Conservation (phyloP, 2,888 invertebrate genomes). For the Ichneumon xanthorius region DNA sequence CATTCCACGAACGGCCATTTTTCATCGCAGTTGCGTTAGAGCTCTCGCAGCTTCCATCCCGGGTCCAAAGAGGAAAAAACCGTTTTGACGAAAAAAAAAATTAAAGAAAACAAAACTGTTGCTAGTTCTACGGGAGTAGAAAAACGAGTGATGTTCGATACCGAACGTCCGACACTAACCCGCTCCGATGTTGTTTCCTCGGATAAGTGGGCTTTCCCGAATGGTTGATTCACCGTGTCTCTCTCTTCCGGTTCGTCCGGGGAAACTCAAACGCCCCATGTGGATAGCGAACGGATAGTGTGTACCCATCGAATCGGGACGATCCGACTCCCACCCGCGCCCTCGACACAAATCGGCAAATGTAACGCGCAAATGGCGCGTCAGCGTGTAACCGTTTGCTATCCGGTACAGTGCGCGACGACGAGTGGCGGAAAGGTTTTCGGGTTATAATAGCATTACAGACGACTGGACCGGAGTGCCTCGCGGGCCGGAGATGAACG, state of each 20-base stretch:
- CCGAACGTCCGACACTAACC: conserved; percentile 40
- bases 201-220: conserved; percentile 63
- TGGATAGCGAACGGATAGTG: conserved; percentile 3
- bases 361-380: conserved; percentile 72
- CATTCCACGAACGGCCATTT: too few species aligned
- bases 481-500: neutral
- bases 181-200: conserved; percentile 43
- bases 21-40: too few species aligned
- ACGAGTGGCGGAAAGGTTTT: conserved; percentile 26
- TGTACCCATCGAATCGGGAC: conserved; percentile 12
- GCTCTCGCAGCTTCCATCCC: too few species aligned
- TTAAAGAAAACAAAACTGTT: neutral
- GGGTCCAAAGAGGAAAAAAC: neutral
- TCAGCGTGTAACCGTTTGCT: conserved; percentile 70
- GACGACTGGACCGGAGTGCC: conserved; percentile 25
- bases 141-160: conserved; percentile 51
- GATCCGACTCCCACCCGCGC: neutral
- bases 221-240: conserved; percentile 45
- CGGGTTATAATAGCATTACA: conserved; percentile 50
- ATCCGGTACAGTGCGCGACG: conserved; percentile 19
- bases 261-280: conserved; percentile 3
- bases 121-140: conserved; percentile 32
- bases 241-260: neutral
- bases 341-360: conserved; percentile 68
- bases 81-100: neutral